phyloP scores from a whole-genome alignment of 2,113 vertebrate genomes.

The Oreotrochilus melanogaster region DNA sequence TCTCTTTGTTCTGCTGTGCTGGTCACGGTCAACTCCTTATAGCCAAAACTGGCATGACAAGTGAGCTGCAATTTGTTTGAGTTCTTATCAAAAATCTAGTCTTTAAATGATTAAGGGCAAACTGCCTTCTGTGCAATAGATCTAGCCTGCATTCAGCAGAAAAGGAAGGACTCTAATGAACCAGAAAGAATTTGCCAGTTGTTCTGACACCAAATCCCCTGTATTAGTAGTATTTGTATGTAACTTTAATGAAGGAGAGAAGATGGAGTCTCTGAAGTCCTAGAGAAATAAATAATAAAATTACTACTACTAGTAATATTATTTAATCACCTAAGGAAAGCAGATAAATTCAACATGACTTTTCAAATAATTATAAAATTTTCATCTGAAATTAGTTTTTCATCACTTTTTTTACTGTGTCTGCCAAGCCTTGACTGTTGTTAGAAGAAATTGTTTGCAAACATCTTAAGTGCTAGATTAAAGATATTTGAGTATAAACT shows the following conservation, averaged over 20 bases:
- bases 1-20: conserved; percentile 41
- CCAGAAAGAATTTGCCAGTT: background rate
- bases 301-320: background rate
- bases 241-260: background rate
- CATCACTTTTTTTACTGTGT: background rate
- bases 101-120: conserved; percentile 48
- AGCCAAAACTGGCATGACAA: conserved; percentile 45
- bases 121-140: conserved; percentile 14
- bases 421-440: background rate
- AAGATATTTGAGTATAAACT: background rate
- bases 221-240: background rate
- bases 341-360: background rate
- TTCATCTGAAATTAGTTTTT: background rate
- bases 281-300: background rate
- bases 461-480: background rate
- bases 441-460: background rate
- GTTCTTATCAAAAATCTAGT: conserved; percentile 57
- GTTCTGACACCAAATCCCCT: background rate
- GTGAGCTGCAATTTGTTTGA: conserved; percentile 56
- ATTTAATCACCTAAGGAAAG: background rate
- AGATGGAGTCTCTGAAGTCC: background rate
- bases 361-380: background rate
- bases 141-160: background rate
- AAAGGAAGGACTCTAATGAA: background rate
- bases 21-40: conserved; percentile 67